Conservation (phyloP, 2,888 invertebrate genomes). For the Crematogaster levior region DNA sequence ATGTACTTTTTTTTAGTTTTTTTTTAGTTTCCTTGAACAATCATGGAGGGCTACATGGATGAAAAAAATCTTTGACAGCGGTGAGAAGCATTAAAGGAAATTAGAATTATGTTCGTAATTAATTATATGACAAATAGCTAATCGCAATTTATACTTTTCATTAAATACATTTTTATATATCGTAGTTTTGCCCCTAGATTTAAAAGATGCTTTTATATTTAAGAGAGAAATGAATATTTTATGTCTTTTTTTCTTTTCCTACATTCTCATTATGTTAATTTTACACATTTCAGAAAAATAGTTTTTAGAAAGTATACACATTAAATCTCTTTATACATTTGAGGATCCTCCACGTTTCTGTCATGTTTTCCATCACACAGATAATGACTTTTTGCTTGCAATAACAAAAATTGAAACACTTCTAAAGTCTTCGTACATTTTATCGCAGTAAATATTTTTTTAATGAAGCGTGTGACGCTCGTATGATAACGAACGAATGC, state of each 20-base stretch:
- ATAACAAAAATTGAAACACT: slow-evolving; percentile 1
- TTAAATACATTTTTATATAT: not conserved
- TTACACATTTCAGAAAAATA: not conserved
- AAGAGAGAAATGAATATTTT: not conserved
- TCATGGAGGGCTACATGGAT: not conserved
- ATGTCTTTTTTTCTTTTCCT: not conserved
- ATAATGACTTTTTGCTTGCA: not conserved
- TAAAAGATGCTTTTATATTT: not conserved
- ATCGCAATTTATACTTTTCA: not conserved
- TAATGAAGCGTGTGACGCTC: not conserved
- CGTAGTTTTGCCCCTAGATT: not conserved
- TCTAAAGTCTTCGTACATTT: not conserved
- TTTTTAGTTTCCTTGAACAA: not conserved
- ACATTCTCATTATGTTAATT: not conserved
- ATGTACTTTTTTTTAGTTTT: slow-evolving; percentile 17
- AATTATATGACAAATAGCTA: not conserved
- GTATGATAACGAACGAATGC: slow-evolving; percentile 3
- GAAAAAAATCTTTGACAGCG: not conserved
- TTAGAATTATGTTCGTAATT: not conserved
- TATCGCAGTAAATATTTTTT: slow-evolving; percentile 3
- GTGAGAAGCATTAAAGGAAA: not conserved
- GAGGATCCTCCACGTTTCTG: not conserved
- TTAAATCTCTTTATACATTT: not conserved
- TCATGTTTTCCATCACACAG: not conserved
- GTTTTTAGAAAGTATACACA: not conserved